phyloP scores from a whole-genome alignment of 1,140 invertebrate species.

The Hylaeus anthracinus region DNA sequence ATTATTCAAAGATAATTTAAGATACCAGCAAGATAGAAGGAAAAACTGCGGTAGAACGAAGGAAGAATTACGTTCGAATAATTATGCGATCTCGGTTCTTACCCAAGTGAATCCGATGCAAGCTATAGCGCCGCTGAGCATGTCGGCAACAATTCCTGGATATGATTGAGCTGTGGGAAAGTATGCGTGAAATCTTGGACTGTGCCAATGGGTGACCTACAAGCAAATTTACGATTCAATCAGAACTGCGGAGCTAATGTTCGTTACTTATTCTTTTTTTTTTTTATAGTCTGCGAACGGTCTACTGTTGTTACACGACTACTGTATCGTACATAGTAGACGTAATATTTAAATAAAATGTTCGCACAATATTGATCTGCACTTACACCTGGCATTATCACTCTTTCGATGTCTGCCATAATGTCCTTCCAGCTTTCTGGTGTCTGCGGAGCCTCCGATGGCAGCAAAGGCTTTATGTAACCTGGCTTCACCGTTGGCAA shows the following conservation, averaged over 20 bases:
- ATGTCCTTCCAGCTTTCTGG: conserved; percentile 95
- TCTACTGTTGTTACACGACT: too few relatives aligned
- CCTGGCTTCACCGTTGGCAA: conserved; percentile 91
- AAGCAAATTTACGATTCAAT: background rate
- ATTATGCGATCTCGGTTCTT: conserved; percentile 61
- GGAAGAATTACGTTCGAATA: background rate
- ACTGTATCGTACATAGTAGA: too few relatives aligned
- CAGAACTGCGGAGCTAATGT: too few relatives aligned
- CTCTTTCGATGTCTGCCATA: conserved; percentile 93
- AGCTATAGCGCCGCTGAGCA: conserved; percentile 96
- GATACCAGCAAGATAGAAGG: background rate
- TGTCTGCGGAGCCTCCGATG: conserved; percentile 89
- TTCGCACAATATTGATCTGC: background rate
- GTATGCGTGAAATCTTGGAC: conserved; percentile 98
- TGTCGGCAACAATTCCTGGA: conserved; percentile 96
- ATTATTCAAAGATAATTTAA: background rate
- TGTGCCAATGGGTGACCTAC: conserved; percentile 97
- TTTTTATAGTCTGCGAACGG: too few relatives aligned
- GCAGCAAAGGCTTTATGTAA: conserved; percentile 91
- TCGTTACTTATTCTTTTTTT: too few relatives aligned
- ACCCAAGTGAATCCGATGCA: conserved; percentile 95
- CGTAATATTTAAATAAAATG: background rate
- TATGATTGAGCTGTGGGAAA: conserved; percentile 98
- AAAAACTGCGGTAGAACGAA: too few relatives aligned
- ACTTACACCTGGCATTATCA: conserved; percentile 96